These are phyloP conservation scores for Drosophila seclusa DNA, from an alignment of 2,888 invertebrate species.

Conservation along the genomic window DNA sequence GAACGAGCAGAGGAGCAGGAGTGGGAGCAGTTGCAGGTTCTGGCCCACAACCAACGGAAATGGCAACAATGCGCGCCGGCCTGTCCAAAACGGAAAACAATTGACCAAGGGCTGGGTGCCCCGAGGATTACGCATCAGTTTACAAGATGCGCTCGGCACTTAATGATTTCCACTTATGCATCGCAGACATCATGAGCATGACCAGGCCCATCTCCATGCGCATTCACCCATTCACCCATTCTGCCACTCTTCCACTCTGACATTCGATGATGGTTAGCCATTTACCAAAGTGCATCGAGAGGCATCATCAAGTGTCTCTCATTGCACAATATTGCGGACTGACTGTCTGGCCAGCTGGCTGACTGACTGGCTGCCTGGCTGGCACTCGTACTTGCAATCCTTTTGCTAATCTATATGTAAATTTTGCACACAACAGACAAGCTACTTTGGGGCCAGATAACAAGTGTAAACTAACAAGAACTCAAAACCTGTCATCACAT, in stretches of 20 bases:
- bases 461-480: slow-evolving; percentile 46
- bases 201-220: slow-evolving; percentile 6
- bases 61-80: slow-evolving; percentile 65
- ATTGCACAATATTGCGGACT: slow-evolving; percentile 16
- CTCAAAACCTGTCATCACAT: slow-evolving; percentile 13
- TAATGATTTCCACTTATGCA: slow-evolving; percentile 79
- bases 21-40: slow-evolving; percentile 20
- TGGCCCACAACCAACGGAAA: slow-evolving; percentile 63
- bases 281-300: slow-evolving; percentile 54
- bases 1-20: slow-evolving; percentile 11
- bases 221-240: not conserved
- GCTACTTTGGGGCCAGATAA: slow-evolving; percentile 45
- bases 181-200: slow-evolving; percentile 62
- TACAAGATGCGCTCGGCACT: slow-evolving; percentile 74
- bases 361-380: not conserved
- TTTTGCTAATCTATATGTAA: slow-evolving; percentile 78
- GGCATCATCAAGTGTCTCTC: slow-evolving; percentile 55
- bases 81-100: slow-evolving; percentile 62
- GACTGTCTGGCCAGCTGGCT: not conserved
- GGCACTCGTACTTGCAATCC: slow-evolving; percentile 43
- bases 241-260: slow-evolving; percentile 8
- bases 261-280: slow-evolving; percentile 46
- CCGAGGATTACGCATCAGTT: slow-evolving; percentile 73
- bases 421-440: slow-evolving; percentile 53
- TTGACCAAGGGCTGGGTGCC: slow-evolving; percentile 49